Percentiles rank a stretch among this genome's conserved stretches.
These are phyloP conservation scores for Agapornis roseicollis DNA, from an alignment of 2,113 vertebrate genomes.

Conservation along the genomic window DNA sequence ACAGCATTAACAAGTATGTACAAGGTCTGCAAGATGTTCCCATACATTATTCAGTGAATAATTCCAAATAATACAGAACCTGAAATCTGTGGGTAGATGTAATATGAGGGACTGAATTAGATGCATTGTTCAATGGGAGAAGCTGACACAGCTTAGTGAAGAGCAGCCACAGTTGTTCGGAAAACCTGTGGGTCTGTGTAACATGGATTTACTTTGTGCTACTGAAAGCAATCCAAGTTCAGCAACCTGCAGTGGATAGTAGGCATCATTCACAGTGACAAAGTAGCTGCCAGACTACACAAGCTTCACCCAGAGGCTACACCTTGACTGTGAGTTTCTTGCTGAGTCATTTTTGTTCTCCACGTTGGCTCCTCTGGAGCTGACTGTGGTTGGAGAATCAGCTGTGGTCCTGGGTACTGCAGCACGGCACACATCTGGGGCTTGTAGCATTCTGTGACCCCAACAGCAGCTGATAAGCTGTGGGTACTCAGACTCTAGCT, in stretches of 20 bases:
- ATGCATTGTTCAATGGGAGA: not conserved
- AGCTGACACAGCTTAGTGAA: not conserved
- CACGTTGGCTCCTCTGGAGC: accelerated
- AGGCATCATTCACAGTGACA: not conserved
- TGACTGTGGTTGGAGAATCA: accelerated
- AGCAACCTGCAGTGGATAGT: too few relatives aligned
- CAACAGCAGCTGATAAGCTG: accelerated
- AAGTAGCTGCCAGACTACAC: not conserved
- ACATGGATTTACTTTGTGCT: not conserved
- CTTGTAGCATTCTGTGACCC: accelerated
- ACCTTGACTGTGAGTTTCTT: not conserved
- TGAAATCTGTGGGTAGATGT: not conserved
- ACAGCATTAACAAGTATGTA: not conserved
- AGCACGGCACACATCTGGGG: accelerated
- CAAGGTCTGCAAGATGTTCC: not conserved
- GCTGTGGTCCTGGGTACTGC: not conserved
- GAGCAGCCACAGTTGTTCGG: not conserved
- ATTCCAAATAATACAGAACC: constrained; percentile 40
- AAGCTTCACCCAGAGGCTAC: not conserved
- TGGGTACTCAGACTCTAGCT: not conserved
- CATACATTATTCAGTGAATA: constrained; percentile 41
- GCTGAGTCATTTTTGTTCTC: not conserved
- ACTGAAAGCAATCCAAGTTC: not conserved
- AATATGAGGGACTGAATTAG: not conserved
- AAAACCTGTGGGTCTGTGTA: not conserved